Evolutionary conservation across 2,888 invertebrate genomes (phyloP), one percentile per base, ranked within the genome.

Genomic region (Stegana nigrithorax): DNA sequence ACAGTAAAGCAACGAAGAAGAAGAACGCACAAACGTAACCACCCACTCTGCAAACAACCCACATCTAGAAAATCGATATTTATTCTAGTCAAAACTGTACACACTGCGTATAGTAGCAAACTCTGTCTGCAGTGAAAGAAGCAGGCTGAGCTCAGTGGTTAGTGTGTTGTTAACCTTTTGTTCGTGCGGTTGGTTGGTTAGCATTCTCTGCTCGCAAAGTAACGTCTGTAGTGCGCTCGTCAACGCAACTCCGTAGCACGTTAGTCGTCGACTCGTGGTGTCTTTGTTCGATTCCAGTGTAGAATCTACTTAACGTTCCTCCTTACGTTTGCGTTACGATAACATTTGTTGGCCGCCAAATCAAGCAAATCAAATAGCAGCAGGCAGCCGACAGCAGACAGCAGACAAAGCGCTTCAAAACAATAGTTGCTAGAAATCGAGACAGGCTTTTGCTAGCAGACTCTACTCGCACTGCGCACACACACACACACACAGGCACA

Each of bases 1-100:
- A 25, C 12, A 26, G 25, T 26, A 50, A 1, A 10, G 23, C 0
- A 50, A 21, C 19, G 3, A 32, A 26, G 21, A 47, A 39, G 47
- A 58, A 42, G 26, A 51, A 29, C 27, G 47, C 44, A 42, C 23
- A 8, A 58, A 62, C 14, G 25, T 45, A 63, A 64, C 60, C 47
- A 57, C 63, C 69, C 74, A 69, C 68, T 68, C 69, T 68, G 64
- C 64, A 25, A 56, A 45, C 68, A 67, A 63, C 69, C 73, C 71
- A 74, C 60, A 57, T 68, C 68, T 68, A 76, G 68, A 76, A 72
- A 74, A 66, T 67, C 71, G 62, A 71, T 71, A 71, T 59, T 60
- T 65, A 67, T 67, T 67, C 67, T 67, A 67, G 67, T 67, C 67
- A 65, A 67, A 65, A 65, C 67, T 58, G 55, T 56, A n/a, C n/a